These are phyloP conservation scores for Muntiacus reevesi DNA, from an alignment of 2,113 vertebrate genomes.

Conservation along the genomic window DNA sequence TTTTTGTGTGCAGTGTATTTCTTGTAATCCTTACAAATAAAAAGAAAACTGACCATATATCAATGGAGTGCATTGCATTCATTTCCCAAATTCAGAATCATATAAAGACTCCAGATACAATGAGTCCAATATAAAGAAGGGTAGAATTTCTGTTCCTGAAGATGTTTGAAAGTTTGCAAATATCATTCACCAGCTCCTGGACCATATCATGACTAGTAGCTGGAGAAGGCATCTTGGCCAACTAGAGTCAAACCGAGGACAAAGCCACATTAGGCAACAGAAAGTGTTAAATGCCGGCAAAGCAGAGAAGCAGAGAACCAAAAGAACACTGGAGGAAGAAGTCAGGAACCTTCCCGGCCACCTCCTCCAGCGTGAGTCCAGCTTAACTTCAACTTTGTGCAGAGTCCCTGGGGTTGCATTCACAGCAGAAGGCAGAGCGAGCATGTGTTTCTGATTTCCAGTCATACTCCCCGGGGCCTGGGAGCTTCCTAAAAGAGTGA, in stretches of 20 bases:
- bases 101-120: not conserved
- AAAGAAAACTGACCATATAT: not conserved
- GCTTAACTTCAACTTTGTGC: not conserved
- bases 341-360: not conserved
- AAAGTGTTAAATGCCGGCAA: not conserved
- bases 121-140: not conserved
- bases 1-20: not conserved
- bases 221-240: not conserved
- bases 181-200: not conserved
- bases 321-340: not conserved
- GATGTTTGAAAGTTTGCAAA: not conserved
- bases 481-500: not conserved
- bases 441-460: not conserved
- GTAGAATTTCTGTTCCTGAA: not conserved
- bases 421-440: not conserved
- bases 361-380: not conserved
- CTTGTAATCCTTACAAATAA: not conserved
- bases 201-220: not conserved
- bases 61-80: not conserved
- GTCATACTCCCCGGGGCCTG: not conserved
- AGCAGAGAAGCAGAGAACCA: not conserved
- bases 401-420: no score
- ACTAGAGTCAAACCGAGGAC: not conserved
- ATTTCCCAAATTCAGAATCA: not conserved
- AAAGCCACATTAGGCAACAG: not conserved